These are phyloP conservation scores for Trichogramma evanescens DNA, from an alignment of 2,888 invertebrate genomes.

Conservation along the genomic window DNA sequence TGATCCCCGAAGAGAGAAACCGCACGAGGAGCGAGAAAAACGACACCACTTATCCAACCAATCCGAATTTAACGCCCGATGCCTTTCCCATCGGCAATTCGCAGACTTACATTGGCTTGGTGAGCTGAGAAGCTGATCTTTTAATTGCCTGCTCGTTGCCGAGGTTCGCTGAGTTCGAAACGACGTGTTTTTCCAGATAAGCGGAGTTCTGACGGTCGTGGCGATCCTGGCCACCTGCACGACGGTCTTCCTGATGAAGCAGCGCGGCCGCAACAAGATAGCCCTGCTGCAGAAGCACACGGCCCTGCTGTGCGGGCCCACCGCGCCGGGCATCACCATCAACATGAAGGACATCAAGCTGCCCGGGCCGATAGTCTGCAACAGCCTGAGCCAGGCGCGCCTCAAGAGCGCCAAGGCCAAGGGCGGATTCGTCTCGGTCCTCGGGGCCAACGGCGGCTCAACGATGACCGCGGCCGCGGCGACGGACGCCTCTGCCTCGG, in stretches of 20 bases:
- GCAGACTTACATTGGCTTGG: slow-evolving; percentile 45
- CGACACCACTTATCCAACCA: slow-evolving; percentile 33
- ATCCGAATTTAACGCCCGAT: slow-evolving; percentile 48
- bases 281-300: slow-evolving; percentile 60
- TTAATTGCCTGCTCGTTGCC: not conserved
- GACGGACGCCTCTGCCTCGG: slow-evolving; percentile 42
- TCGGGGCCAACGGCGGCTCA: slow-evolving; percentile 34
- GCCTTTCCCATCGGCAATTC: slow-evolving; percentile 57
- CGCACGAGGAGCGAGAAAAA: slow-evolving; percentile 28
- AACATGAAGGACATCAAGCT: slow-evolving; percentile 57
- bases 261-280: slow-evolving; percentile 59
- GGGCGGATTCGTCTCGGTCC: slow-evolving; percentile 28
- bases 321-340: slow-evolving; percentile 53
- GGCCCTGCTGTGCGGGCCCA: slow-evolving; percentile 53
- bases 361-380: slow-evolving; percentile 54
- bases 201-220: slow-evolving; percentile 61
- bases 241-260: slow-evolving; percentile 59
- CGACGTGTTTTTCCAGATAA: slow-evolving; percentile 48
- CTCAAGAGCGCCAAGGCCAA: slow-evolving; percentile 47
- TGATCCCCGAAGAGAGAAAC: slow-evolving; percentile 1
- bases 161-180: not conserved
- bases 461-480: slow-evolving; percentile 39
- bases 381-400: slow-evolving; percentile 51
- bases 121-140: not conserved
- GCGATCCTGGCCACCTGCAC: slow-evolving; percentile 60